Evolutionary conservation across 2,888 invertebrate species (phyloP).

Genomic region (Resseliella maxima): DNA sequence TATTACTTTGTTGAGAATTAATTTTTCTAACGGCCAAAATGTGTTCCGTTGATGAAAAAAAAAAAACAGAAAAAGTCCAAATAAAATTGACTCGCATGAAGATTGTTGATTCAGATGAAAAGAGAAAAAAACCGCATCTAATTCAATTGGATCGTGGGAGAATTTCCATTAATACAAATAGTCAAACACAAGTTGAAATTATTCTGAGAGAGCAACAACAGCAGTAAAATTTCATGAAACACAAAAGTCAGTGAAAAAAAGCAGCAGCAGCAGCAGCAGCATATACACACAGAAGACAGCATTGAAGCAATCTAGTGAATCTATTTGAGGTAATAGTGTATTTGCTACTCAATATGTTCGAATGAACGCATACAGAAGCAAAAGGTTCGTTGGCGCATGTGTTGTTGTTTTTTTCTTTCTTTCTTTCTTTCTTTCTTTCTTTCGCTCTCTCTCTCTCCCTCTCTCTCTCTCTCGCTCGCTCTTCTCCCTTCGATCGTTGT

Average conservation of each 20-base stretch:
- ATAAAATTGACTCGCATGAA: neutral
- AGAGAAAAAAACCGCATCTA: too few relatives aligned
- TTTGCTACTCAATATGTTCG: slow-evolving; percentile 33
- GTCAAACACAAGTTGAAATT: neutral
- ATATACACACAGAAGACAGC: neutral
- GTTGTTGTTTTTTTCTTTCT: neutral
- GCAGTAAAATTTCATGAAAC: slow-evolving; percentile 45
- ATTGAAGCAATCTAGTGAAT: neutral
- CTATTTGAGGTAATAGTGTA: slow-evolving; percentile 34
- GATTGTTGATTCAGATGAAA: neutral
- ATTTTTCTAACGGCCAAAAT: neutral
- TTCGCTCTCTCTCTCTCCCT: too few relatives aligned
- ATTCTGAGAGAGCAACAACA: neutral
- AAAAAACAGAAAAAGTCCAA: neutral
- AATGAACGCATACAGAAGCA: slow-evolving; percentile 31
- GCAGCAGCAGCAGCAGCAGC: neutral
- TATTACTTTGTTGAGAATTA: neutral
- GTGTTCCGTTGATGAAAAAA: neutral
- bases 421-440: neutral
- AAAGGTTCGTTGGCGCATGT: slow-evolving; percentile 26
- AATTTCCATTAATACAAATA: neutral
- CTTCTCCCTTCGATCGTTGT: neutral
- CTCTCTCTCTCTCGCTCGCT: too few relatives aligned
- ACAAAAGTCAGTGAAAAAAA: neutral
- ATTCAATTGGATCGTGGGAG: slow-evolving; percentile 24